Percentiles rank a stretch among this genome's conserved stretches.
These are phyloP conservation scores for Myiopsitta monachus DNA, from an alignment of 2,113 vertebrate genomes.

Conservation along the genomic window DNA sequence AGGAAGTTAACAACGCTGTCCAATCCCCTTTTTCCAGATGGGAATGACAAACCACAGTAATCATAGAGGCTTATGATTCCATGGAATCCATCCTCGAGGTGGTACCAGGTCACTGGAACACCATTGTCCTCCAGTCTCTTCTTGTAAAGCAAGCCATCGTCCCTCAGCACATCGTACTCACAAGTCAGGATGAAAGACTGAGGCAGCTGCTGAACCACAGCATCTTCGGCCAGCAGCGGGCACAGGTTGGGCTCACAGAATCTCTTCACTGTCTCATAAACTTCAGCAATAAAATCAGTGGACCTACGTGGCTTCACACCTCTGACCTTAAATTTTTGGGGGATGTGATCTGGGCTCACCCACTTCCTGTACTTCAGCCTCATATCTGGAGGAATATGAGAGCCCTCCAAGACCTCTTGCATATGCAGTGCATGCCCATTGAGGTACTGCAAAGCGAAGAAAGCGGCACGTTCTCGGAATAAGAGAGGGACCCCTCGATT, in stretches of 20 bases:
- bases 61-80: constrained; percentile 75
- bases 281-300: constrained; percentile 65
- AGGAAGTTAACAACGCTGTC: constrained; percentile 74
- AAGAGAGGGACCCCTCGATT: constrained; percentile 81
- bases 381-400: constrained; percentile 76
- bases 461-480: constrained; percentile 59
- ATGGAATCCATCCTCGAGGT: constrained; percentile 81
- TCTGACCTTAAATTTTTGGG: constrained; percentile 68
- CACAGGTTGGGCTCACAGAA: constrained; percentile 68
- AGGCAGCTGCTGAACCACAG: constrained; percentile 67
- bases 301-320: not conserved
- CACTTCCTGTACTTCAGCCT: constrained; percentile 75
- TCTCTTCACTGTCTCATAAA: constrained; percentile 68
- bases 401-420: constrained; percentile 71
- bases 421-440: constrained; percentile 64
- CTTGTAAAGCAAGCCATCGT: constrained; percentile 81
- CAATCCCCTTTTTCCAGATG: constrained; percentile 70
- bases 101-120: constrained; percentile 78
- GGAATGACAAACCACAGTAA: constrained; percentile 69
- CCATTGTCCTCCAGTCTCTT: constrained; percentile 80
- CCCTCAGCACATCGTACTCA: constrained; percentile 80
- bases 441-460: constrained; percentile 76
- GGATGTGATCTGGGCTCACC: constrained; percentile 79
- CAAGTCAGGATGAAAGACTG: constrained; percentile 83
- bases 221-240: constrained; percentile 77